Conservation (phyloP, 2,113 vertebrate species). For the Beaufortia kweichowensis region DNA sequence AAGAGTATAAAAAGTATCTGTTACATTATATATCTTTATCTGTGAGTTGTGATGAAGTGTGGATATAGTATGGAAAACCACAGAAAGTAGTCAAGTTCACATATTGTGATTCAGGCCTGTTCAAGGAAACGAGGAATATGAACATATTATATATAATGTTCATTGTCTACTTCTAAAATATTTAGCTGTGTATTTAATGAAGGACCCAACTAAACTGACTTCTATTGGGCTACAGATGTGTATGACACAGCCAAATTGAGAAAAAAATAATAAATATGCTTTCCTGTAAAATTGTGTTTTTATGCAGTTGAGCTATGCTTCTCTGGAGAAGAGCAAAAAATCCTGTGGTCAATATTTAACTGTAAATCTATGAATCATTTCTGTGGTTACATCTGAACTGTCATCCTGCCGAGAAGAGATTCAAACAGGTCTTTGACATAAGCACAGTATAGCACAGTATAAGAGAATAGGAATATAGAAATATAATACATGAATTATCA, state of each 20-base stretch:
- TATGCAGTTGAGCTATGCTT: background rate
- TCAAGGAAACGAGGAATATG: background rate
- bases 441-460: background rate
- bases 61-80: background rate
- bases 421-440: background rate
- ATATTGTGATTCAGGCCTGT: background rate
- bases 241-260: too few species aligned
- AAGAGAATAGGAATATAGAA: background rate
- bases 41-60: background rate
- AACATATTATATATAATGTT: background rate
- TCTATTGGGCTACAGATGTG: too few species aligned
- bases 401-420: background rate
- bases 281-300: too few species aligned
- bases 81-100: background rate
- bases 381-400: conserved; percentile 25
- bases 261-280: too few species aligned
- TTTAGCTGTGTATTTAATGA: too few species aligned
- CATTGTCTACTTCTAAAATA: too few species aligned
- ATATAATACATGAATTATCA: background rate
- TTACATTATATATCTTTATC: too few species aligned
- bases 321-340: background rate
- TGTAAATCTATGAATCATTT: conserved; percentile 25
- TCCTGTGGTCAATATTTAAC: conserved; percentile 36
- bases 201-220: too few species aligned
- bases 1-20: too few species aligned